Base-by-base conservation (phyloP, 2,113 vertebrate species). In the Alethe diademata region DNA sequence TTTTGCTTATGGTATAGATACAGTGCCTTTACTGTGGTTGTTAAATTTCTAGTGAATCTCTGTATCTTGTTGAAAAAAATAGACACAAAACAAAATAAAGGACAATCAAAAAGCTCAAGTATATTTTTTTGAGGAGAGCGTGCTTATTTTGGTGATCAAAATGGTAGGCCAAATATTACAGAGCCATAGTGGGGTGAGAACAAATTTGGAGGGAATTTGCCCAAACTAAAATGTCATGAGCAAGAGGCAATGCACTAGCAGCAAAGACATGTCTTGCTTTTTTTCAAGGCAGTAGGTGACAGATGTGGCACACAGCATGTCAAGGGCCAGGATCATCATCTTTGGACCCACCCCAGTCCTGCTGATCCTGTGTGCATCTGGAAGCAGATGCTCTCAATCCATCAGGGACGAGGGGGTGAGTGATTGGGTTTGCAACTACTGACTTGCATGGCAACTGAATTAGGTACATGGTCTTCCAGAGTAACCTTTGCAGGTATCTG, bases 331-430 rank as follows among this genome's bases (percentile, higher is more conserved):
- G 48, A 54, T 54, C 1, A 0, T 47, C 43, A 56, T 43, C 43
- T 71, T 33, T 40, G 42, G 31, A 23, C 2, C 8, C 31, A 31
- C 38, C 45, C 26, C 2, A 2, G 33, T 61, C 67, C 57, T 66
- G 26, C 42, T 42, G 42, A n/a, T 71, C 45, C 22, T 45, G 18
- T 43, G 62, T 43, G 22, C 25, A 12, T 24, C 23, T 83, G 61
- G 66, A 78, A 66, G 56, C 29, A 70, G 76, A 23, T 2, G 2
- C 33, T 18, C 1, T 2, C 25, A 62, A 5, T 75, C 42, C 35
- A 5, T 5, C 1, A 5, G 36, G 53, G 35, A 78, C 0, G 1
- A 62, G 31, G 36, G 12, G 5, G 9, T 29, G 36, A 29, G 54
- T 40, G 65, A 29, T 4, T 70, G 6, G 25, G 9, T 87, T 87